These are phyloP conservation scores for Campylomormyrus numenius DNA, from an alignment of 2,113 vertebrate species.

Conservation along the genomic window DNA sequence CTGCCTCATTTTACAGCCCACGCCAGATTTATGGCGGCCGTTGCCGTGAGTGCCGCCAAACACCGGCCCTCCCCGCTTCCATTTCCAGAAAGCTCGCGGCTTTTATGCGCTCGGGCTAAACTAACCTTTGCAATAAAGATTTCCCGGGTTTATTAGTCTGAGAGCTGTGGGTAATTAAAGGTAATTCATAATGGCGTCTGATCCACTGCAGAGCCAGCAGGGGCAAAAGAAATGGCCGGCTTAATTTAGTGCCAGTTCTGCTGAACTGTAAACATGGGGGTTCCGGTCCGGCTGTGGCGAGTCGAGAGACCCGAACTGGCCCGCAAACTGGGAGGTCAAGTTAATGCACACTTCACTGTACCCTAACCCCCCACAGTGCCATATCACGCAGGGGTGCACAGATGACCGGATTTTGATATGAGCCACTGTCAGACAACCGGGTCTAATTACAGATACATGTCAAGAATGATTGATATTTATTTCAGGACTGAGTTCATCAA, in stretches of 20 bases:
- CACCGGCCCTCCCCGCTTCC: slow-evolving; percentile 73
- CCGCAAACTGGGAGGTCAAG: background rate
- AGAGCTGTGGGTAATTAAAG: slow-evolving; percentile 97
- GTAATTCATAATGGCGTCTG: slow-evolving; percentile 93
- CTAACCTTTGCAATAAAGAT: slow-evolving; percentile 94
- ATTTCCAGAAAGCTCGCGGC: slow-evolving; percentile 65
- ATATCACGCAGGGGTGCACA: background rate
- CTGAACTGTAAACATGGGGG: slow-evolving; percentile 66
- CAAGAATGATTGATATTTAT: slow-evolving; percentile 12
- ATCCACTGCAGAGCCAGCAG: slow-evolving; percentile 66
- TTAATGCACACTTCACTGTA: background rate
- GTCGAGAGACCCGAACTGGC: slow-evolving; percentile 45
- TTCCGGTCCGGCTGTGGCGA: slow-evolving; percentile 65
- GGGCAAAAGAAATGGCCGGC: slow-evolving; percentile 57
- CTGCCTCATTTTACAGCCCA: slow-evolving; percentile 78
- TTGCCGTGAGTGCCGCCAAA: slow-evolving; percentile 66
- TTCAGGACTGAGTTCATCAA: background rate
- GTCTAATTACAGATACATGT: slow-evolving; percentile 4
- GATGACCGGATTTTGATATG: background rate
- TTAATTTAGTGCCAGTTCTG: slow-evolving; percentile 78
- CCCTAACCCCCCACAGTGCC: background rate
- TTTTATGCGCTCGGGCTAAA: slow-evolving; percentile 74
- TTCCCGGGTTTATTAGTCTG: slow-evolving; percentile 96
- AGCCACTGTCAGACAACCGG: background rate
- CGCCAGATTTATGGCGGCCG: slow-evolving; percentile 89